These are phyloP conservation scores for Cordilura impudica DNA, from an alignment of 2,888 invertebrate species.

Conservation along the genomic window DNA sequence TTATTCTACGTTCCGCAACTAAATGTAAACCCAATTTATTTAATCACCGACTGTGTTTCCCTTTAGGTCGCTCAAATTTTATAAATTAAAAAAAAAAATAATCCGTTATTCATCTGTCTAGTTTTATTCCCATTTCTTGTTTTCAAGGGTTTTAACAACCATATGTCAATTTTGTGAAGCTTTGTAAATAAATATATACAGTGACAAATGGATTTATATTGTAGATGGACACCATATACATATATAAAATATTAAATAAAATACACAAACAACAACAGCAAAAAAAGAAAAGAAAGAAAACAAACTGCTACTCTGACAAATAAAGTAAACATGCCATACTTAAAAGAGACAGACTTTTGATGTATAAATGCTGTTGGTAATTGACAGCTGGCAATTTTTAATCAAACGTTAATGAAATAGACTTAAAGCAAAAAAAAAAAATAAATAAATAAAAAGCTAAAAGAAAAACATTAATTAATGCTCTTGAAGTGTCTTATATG, in stretches of 20 bases:
- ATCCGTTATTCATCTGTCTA: not conserved
- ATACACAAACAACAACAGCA: not conserved
- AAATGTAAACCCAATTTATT: too few relatives aligned
- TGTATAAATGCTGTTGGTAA: conserved; percentile 48
- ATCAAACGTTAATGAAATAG: conserved; percentile 50
- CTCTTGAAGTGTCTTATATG: conserved; percentile 20
- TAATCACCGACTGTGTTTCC: too few relatives aligned
- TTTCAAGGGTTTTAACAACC: conserved; percentile 20
- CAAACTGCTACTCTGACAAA: conserved; percentile 50
- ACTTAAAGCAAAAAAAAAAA: not conserved
- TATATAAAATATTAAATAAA: too few relatives aligned
- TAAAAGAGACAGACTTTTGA: conserved; percentile 30
- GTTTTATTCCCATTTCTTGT: not conserved
- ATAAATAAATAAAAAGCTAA: not conserved
- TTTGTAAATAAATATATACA: conserved; percentile 9
- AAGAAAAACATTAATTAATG: conserved; percentile 53
- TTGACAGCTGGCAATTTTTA: conserved; percentile 60
- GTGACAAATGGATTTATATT: conserved; percentile 51
- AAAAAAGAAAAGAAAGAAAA: conserved; percentile 6
- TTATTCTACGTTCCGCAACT: too few relatives aligned
- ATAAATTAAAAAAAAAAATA: not conserved
- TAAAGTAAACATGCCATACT: conserved; percentile 28
- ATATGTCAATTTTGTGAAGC: conserved; percentile 25
- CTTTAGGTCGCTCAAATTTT: too few relatives aligned
- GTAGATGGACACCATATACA: conserved; percentile 13